Evolutionary conservation across 2,113 vertebrate genomes (phyloP), one percentile per base, ranked within the genome.

Genomic region (Poeciliopsis prolifica): DNA sequence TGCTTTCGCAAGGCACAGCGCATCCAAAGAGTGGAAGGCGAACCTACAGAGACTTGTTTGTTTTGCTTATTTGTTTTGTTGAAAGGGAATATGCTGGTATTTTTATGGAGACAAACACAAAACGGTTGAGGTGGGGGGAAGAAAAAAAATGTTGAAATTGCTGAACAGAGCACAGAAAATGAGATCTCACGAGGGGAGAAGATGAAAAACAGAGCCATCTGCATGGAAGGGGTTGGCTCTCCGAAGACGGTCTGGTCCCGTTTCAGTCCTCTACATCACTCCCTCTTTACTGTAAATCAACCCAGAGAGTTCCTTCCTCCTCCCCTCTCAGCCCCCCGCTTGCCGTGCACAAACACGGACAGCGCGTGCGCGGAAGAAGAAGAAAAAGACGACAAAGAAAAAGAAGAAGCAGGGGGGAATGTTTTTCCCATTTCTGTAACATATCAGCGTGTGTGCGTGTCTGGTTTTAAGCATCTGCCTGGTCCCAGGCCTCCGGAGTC

Each of bases 161-260:
- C 83, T 78, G 87, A 91, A 89, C 80, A 83, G 79, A 89, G 88
- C 81, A 61, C 72, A 82, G 87, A 92, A 91, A 91, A 91, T 89
- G 74, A 92, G 88, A 87, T 92, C 92, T 92, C 90, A 90, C 83
- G 91, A 90, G 90, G 88, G 78, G 51, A 9, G 51, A 75, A 86
- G 92, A 93, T 92, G 88, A 91, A 92, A 92, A 91, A 92, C 91
- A 92, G 87, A 93, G 90, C 89, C 91, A 93, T 92, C 90, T 92
- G 90, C 54, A 86, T 87, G 30, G 85, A 91, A 11, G 90, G 22
- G 84, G 87, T 82, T 92, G 92, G 88, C 90, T 92, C 91, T 92
- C 90, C 77, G 30, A 89, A 92, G 89, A 91, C 87, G 70, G 75
- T 86, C 88, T 90, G 92, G 78, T 91, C 89, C 88, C 87, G 73